Evolutionary conservation across 2,797 vertebrate genomes (phyloP), one percentile per base, ranked within the genome.

Genomic region (Pipistrellus pygmaeus): DNA sequence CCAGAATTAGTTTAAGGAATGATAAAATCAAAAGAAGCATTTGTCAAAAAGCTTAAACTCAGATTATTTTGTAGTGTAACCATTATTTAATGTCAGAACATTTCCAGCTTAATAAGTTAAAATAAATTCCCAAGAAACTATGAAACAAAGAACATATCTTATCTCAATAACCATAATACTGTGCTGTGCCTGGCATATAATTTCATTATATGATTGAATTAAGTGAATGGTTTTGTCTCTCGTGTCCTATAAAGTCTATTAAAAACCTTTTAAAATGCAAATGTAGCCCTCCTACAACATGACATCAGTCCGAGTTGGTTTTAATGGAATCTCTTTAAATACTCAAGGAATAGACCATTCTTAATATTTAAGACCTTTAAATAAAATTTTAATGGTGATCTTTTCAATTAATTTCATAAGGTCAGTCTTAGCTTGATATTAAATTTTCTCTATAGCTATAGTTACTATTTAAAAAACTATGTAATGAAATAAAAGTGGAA

Each of bases 291-390:
- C 75, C 82, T 57, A 95, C 64, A 82, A 71, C 46, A 95, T 90
- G 82, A 57, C 60, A 91, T 87, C 18, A 51, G 6, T 92, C 76
- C 51, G 87, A 76, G 46, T 86, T 96, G 72, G 51, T 80, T 89
- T 91, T 95, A 89, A 90, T 88, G 46, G 23, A 77, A 55, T 90
- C 73, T 80, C 25, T 96, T 86, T 89, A 96, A 92, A 81, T 95
- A 94, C 81, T 94, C 55, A 97, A 96, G 80, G 35, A 92, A 81
- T 69, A 90, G 60, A 95, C 86, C 35, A 87, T 91, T 87, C 66
- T 91, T 95, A 95, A 91, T 82, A 87, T 78, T 96, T 85, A 94
- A 96, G 77, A 25, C 5, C 7, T 86, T 86, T 72, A 86, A 75
- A 88, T 96, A 69, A 93, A 93, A 85, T 90, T 91, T 96, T 89